Evolutionary conservation across 2,888 invertebrate genomes (phyloP), one percentile per base, ranked within the genome.

Genomic region (Rhagophthalmus giganteus): DNA sequence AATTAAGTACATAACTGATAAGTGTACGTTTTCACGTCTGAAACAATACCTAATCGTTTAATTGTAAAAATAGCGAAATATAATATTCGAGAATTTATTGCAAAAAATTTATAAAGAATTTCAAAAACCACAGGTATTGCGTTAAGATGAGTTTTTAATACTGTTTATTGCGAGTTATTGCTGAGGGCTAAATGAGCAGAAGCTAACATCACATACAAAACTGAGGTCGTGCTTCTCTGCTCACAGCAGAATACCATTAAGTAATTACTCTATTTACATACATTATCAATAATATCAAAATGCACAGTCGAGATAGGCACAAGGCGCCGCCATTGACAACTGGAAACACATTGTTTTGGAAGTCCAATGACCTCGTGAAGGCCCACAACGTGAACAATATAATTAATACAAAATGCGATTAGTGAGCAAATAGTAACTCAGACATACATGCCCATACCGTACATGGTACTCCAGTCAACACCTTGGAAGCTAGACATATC

Each of bases 401-500:
- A 60, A 59, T 41, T 42, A 50, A 35, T 41, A 52, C 55, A 58
- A 51, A 51, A 51, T 47, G 26, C 40, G 47, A 42, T 41, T 39
- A 48, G 54, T 64, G 62, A 65, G 64, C 63, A 64, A 64, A 57
- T 40, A 56, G 39, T 54, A 49, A 58, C 74, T 80, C 84, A 88
- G 74, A 91, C 90, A 80, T 92, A 92, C 91, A 92, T 91, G 74
- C 91, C 91, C 79, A 92, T 89, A 69, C 91, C 90, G 76, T 93
- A 93, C 88, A 92, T 88, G 67, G 88, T 87, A 68, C 87, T 85
- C 92, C 92, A 92, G 77, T 92, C 92, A 63, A 93, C 89, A 52
- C 90, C 88, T 75, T 92, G 92, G 83, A 92, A 92, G 72, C 90
- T 89, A 55, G 90, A 87, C 92, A 92, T 92, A 78, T 92, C 92